Conservation (phyloP, 2,113 vertebrate genomes). For the Hymenochirus boettgeri region DNA sequence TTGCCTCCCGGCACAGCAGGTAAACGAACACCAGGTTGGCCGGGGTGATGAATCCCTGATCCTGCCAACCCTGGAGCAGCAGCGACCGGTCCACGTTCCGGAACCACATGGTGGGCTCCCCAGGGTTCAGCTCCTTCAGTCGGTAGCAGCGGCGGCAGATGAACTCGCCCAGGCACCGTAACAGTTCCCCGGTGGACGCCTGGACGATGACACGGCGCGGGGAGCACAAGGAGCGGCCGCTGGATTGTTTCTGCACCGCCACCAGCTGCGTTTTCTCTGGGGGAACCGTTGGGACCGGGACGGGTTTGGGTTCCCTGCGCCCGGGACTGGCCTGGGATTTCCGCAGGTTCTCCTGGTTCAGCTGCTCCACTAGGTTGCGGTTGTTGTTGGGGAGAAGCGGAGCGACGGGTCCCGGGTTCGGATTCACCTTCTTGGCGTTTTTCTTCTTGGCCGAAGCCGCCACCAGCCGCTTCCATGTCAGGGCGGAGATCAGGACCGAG, state of each 20-base stretch:
- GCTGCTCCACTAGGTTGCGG: constrained; percentile 60
- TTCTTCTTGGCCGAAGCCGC: constrained; percentile 84
- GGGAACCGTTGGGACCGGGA: constrained; percentile 75
- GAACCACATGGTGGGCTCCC: constrained; percentile 90
- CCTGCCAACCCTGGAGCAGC: constrained; percentile 95
- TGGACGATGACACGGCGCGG: constrained; percentile 86
- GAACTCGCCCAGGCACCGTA: constrained; percentile 90
- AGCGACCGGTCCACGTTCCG: constrained; percentile 93
- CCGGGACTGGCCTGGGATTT: constrained; percentile 52
- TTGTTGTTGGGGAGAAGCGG: constrained; percentile 56
- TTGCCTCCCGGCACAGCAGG: constrained; percentile 83
- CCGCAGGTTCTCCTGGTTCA: constrained; percentile 69
- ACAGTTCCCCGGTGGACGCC: constrained; percentile 91
- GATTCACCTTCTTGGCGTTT: constrained; percentile 85
- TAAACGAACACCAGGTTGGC: constrained; percentile 96
- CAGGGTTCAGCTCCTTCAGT: constrained; percentile 82
- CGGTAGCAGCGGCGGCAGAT: constrained; percentile 88
- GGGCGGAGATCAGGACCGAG: constrained; percentile 79
- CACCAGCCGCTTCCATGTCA: constrained; percentile 85
- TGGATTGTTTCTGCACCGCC: constrained; percentile 61
- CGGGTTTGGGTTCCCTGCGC: constrained; percentile 63
- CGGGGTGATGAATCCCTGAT: constrained; percentile 94
- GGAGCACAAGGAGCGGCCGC: constrained; percentile 62
- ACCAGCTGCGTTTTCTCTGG: constrained; percentile 53
- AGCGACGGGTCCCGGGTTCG: constrained; percentile 61